Evolutionary conservation across 2,888 invertebrate species (phyloP).

Genomic region (Chaitophorus viminalis): DNA sequence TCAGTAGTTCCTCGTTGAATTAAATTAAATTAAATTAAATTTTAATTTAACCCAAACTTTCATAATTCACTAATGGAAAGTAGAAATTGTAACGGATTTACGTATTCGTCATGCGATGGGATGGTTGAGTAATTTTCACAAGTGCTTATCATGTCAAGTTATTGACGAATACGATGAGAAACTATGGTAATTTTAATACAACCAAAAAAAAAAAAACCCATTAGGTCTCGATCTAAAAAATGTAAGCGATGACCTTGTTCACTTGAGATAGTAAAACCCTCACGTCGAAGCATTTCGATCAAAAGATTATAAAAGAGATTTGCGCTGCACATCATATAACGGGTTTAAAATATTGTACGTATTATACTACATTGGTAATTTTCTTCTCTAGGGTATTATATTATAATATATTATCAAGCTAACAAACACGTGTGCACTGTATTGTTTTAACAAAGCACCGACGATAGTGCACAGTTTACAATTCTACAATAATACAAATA

Average conservation of each 20-base stretch:
- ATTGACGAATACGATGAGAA: not conserved
- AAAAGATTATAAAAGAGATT: not conserved
- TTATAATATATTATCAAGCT: not conserved
- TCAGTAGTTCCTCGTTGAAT: not conserved
- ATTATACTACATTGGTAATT: not conserved
- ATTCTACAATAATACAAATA: constrained; percentile 16
- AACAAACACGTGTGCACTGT: not conserved
- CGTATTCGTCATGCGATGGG: not conserved
- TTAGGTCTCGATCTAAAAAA: not conserved
- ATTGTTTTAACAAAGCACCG: constrained; percentile 14
- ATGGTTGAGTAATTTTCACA: not conserved
- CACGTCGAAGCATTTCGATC: not conserved
- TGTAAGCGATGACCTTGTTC: not conserved
- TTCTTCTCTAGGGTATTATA: not conserved
- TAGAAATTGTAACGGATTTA: not conserved
- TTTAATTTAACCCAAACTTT: not conserved
- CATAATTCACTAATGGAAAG: constrained; percentile 40
- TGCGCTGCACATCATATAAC: not conserved
- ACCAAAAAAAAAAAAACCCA: not conserved
- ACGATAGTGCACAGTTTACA: not conserved
- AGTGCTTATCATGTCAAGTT: constrained; percentile 1
- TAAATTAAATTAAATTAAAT: not conserved
- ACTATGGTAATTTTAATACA: not conserved
- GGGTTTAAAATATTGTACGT: not conserved
- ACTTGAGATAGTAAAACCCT: not conserved